These are phyloP conservation scores for Macquaria ambigua DNA, from an alignment of 2,113 vertebrate species.

Conservation along the genomic window DNA sequence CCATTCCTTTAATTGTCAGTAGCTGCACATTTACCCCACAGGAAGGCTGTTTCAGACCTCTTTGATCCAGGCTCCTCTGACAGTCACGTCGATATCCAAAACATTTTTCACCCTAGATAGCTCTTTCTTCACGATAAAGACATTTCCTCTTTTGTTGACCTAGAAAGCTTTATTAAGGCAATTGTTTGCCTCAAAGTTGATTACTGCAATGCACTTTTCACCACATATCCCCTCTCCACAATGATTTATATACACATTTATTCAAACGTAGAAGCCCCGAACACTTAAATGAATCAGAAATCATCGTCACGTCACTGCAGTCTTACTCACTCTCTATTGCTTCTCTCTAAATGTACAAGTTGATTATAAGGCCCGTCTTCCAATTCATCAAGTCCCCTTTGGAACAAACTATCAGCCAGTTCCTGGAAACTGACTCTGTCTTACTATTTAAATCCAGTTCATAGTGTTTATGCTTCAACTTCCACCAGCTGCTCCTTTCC, in stretches of 20 bases:
- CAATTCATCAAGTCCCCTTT: conserved; percentile 40
- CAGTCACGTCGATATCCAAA: conserved; percentile 59
- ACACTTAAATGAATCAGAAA: conserved; percentile 46
- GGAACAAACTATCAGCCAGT: conserved; percentile 28
- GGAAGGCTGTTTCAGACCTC: conserved; percentile 49
- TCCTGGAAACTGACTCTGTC: conserved; percentile 35
- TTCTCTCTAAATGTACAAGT: conserved; percentile 27
- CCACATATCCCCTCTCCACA: conserved; percentile 14
- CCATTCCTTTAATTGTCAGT: conserved; percentile 49
- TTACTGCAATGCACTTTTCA: conserved; percentile 48
- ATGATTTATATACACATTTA: conserved; percentile 24
- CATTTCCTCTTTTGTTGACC: conserved; percentile 57
- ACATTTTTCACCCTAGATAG: conserved; percentile 55
- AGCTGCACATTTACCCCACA: conserved; percentile 53
- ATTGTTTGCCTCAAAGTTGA: conserved; percentile 58
- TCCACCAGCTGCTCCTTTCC: conserved; percentile 64
- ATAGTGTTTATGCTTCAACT: conserved; percentile 47
- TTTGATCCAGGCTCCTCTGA: conserved; percentile 66
- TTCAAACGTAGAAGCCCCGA: conserved; percentile 14
- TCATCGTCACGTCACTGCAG: conserved; percentile 32
- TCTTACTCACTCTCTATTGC: conserved; percentile 14
- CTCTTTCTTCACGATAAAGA: conserved; percentile 38
- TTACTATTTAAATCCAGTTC: conserved; percentile 56
- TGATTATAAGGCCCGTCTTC: conserved; percentile 28
- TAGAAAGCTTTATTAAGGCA: conserved; percentile 62